Evolutionary conservation across 1,140 invertebrate genomes (phyloP), one percentile per base, ranked within the genome.

Genomic region (Doryteuthis pealeii): DNA sequence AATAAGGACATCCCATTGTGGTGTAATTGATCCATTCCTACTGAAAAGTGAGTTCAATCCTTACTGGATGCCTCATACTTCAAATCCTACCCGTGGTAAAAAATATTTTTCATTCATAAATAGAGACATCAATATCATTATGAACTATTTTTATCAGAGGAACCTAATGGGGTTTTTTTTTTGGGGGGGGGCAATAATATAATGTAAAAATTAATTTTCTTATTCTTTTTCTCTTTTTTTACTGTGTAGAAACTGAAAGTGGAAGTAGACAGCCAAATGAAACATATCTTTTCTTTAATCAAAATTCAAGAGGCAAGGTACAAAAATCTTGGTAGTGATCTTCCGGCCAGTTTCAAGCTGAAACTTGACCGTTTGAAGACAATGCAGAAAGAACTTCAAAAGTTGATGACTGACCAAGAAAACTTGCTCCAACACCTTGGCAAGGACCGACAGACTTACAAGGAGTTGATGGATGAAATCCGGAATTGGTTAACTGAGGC

Each of bases 341-440:
- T 84, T 14, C 83, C 84, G 18, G 45, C 73, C 14, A 83, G 82
- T 49, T 54, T 83, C 14, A 45, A 72, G 26, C 22, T 67, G 71
- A 45, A 73, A 67, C 71, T 74, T 26, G 65, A 43, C 65, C 70
- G 45, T 28, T 49, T 73, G 66, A 62, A 58, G 67, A 71, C 54
- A 30, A 70, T 82, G 10, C 79, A 82, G 62, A 73, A 71, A 68
- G 72, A 78, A 32, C 77, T 81, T 10, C 54, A 40, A 49, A 72
- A 54, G 28, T 73, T 78, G 14, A 76, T 85, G 78, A 75, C 79
- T 62, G 71, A 75, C 67, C 83, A 82, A 65, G 79, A 81, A 40
- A 77, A 84, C 66, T 79, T 83, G 73, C 69, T 86, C 67, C 72
- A 80, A 0, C 78, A 81, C 66, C 73, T 86, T n/a, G 74, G 81